Percentiles rank a stretch among this genome's conserved stretches.
Conservation (phyloP, 2,797 vertebrate genomes). For the Sebastiscus albofasciatus region DNA sequence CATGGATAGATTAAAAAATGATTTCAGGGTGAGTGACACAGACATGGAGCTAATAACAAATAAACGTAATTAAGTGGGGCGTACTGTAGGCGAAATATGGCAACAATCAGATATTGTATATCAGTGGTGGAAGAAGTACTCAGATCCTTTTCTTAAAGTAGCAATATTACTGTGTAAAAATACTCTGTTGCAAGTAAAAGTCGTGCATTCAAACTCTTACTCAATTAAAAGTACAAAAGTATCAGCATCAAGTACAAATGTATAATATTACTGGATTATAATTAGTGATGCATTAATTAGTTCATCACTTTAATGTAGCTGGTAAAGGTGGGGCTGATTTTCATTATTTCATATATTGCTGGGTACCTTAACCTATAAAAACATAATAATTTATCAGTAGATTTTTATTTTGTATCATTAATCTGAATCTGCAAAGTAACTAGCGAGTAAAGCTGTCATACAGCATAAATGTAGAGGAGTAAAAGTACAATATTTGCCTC, state of each 20-base stretch:
- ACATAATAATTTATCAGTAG: background rate
- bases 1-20: conserved; percentile 47
- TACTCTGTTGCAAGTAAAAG: too few relatives aligned
- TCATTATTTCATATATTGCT: background rate
- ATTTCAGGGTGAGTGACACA: conserved; percentile 27
- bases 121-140: background rate
- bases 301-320: background rate
- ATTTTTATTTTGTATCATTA: background rate
- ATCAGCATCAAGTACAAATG: too few relatives aligned
- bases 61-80: conserved; percentile 25
- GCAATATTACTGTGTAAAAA: too few relatives aligned
- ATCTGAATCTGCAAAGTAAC: background rate
- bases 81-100: background rate
- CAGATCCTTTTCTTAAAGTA: too few relatives aligned
- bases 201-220: too few relatives aligned
- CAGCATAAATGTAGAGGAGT: background rate
- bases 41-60: conserved; percentile 12
- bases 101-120: background rate
- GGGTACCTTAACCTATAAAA: background rate
- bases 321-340: too few relatives aligned
- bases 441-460: background rate
- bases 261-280: background rate
- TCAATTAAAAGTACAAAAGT: too few relatives aligned
- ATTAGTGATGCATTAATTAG: background rate
- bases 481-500: background rate